A percentile compares a stretch with the other conserved stretches of the same genome.
Evolutionary conservation across 2,888 invertebrate genomes (phyloP).

Genomic region (Drosophila affinis): DNA sequence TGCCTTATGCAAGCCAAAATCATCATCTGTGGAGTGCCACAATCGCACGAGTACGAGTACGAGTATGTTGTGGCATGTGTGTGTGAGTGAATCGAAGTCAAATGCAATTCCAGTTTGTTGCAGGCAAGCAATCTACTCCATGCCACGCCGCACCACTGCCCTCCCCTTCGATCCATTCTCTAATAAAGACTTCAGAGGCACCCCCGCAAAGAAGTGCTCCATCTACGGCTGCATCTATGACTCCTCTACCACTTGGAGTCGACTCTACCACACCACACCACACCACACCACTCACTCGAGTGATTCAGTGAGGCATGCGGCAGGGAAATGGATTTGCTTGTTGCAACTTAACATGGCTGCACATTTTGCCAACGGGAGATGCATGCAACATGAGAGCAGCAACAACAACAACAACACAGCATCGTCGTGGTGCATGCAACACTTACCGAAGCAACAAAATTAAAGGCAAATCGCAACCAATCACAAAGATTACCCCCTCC

Average conservation of each 20-base stretch:
- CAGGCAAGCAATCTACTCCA: neutral
- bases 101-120: conserved; percentile 56
- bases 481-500: conserved; percentile 67
- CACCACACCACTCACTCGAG: neutral
- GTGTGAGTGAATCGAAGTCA: conserved; percentile 7
- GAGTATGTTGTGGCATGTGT: neutral
- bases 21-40: neutral
- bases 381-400: conserved; percentile 48
- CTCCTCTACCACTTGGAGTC: neutral
- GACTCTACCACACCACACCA: neutral
- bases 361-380: conserved; percentile 71
- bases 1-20: conserved; percentile 45
- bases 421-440: conserved; percentile 69
- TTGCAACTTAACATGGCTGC: conserved; percentile 57
- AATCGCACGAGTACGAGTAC: neutral
- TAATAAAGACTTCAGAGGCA: conserved; percentile 70
- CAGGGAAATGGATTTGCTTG: conserved; percentile 40
- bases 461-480: conserved; percentile 78
- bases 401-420: conserved; percentile 20
- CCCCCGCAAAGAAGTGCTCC: conserved; percentile 61
- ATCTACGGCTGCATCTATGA: conserved; percentile 26
- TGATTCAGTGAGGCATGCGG: conserved; percentile 30
- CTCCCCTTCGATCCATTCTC: conserved; percentile 33
- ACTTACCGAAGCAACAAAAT: conserved; percentile 68
- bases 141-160: neutral